Evolutionary conservation across 2,113 vertebrate genomes (phyloP), one percentile per base, ranked within the genome.

Genomic region (Hippocampus abdominalis): DNA sequence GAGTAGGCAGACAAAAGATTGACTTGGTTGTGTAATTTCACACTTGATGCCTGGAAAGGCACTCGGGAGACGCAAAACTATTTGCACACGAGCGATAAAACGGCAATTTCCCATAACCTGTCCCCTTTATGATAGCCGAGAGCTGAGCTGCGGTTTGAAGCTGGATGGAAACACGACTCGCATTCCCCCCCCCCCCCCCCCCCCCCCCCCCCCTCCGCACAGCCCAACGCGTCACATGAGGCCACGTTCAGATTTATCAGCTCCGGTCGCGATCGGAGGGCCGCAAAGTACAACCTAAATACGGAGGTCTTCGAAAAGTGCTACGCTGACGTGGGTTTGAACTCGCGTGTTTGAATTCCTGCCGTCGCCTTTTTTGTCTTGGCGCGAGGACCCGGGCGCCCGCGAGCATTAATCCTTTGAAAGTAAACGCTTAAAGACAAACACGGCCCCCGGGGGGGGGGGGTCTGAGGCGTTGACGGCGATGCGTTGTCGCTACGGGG

Each of bases 401-500:
- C 79, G 76, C 23, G 87, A 86, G 85, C 91, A 93, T 93, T 93
- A 94, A 94, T 94, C 91, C 91, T 94, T 93, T 92, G 87, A 92
- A 93, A 95, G 94, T 93, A 94, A 94, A 94, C 93, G 93, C 94
- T 95, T 93, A 92, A 94, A 95, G 90, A 92, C 94, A 95, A 94
- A 95, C 94, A 94, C 88, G 91, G 91, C 89, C 82, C n/a, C 72
- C n/a, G n/a, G n/a, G n/a, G n/a, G n/a, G n/a, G n/a, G 81, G 84
- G 88, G 32, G 80, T 85, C 83, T 87, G 84, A 36, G 51, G 81
- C 76, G 79, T 82, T 74, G 81, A 84, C 80, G 80, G 81, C 72
- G 84, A 86, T 81, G 86, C 87, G 86, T 87, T 87, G 87, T 29
- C 25, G 25, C 56, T 15, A 84, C 72, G 74, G 74, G 53, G 74